Evolutionary conservation across 2,888 invertebrate genomes (phyloP), one percentile per base, ranked within the genome.

Genomic region (Falcaria lacertinaria): DNA sequence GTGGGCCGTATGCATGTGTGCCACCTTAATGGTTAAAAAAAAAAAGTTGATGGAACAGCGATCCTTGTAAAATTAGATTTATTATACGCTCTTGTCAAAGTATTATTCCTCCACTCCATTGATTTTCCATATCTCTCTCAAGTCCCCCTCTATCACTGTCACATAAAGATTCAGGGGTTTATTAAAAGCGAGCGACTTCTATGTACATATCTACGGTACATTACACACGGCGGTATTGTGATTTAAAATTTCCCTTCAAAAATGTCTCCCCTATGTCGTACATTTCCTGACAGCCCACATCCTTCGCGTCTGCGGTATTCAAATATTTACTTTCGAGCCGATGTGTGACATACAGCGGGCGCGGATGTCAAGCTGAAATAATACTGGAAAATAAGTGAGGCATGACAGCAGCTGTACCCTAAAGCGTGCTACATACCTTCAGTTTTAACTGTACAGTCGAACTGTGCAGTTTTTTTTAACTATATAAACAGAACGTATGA

Each of bases 321-420:
- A 72, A 77, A 78, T 77, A 77, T 80, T 78, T 75, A 76, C 66
- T 64, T 54, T 60, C 48, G 56, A 60, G 48, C 55, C 44, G 43
- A 43, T 33, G 25, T 7, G 52, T 48, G 63, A 14, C 36, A 64
- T 43, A 70, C 63, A 42, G 69, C 0, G 42, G 1, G 5, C 1
- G 39, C 52, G 47, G 42, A 52, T 41, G 54, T 11, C 41, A 40
- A 50, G 33, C 48, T 0, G 22, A 19, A 4, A 42, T 19, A 25
- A 13, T 11, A 33, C n/a, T n/a, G n/a, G n/a, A n/a, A n/a, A n/a
- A n/a, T n/a, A n/a, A n/a, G n/a, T n/a, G n/a, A n/a, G n/a, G n/a
- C n/a, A n/a, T n/a, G n/a, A n/a, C n/a, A n/a, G n/a, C n/a, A n/a
- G n/a, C n/a, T n/a, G n/a, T n/a, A n/a, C n/a, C n/a, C n/a, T n/a